Evolutionary conservation across 2,888 invertebrate genomes (phyloP), one percentile per base, ranked within the genome.

Genomic region (Cataglyphis cursor): DNA sequence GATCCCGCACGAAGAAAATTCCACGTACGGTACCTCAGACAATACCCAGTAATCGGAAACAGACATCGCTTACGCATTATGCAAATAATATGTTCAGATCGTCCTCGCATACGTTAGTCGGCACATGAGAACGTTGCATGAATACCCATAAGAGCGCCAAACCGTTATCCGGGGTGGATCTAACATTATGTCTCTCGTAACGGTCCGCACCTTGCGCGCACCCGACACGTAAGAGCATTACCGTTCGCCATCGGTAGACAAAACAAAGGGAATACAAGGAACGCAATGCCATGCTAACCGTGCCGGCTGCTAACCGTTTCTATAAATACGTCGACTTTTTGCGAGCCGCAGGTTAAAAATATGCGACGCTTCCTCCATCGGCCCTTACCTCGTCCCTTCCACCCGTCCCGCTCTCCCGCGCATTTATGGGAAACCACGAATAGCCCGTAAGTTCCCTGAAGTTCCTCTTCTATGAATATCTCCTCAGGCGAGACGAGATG

Each of bases 391-490:
- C 70, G 61, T 76, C 73, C 84, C 48, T 82, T 65, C 81, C 81
- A 75, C 82, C 38, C 65, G 88, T 89, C 90, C 59, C 9, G 31
- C 41, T 48, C 78, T 31, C 70, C 24, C 59, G 72, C 72, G 72
- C 78, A n/a, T 92, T 92, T 93, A 94, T 91, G 92, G 92, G 92
- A 91, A 94, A 93, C 93, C 94, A 93, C 93, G 93, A 94, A 94
- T 94, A 94, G 93, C 93, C 85, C 90, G 90, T 90, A 90, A 91
- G 91, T 93, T 93, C 93, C 90, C 87, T 88, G 92, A 92, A 93
- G 89, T 88, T 87, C 85, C 92, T 90, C 91, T 91, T 93, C 94
- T 94, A 94, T 94, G 94, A 94, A 94, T 94, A 94, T 94, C 94
- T 91, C 91, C 81, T 85, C 82, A 88, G 86, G 82, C 86, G 83